Base-by-base conservation (phyloP, 1,140 invertebrate species). In the Coelopa frigida region DNA sequence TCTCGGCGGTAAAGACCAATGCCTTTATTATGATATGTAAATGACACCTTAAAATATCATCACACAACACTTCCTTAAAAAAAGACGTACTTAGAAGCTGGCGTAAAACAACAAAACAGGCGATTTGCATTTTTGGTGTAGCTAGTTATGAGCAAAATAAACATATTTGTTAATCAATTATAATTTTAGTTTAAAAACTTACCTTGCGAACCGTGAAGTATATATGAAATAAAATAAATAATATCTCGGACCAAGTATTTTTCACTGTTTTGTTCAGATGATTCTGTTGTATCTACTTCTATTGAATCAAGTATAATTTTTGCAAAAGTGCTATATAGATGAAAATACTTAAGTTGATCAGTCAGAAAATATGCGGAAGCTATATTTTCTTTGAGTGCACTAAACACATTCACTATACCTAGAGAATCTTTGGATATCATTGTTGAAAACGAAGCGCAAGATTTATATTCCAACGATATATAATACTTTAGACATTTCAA, bases 171-270 rank as follows among this genome's bases (percentile, higher is more conserved):
- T 33, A 29, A 32, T 14, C 33, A 17, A 14, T 27, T 21, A 15
- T 44, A 32, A 35, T 23, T 1, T 14, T 42, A 2, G 10, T 10
- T 18, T 17, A 20, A 29, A 29, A 8, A 42, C 40, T 29, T 18
- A n/a, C 32, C n/a, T n/a, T n/a, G n/a, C n/a, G n/a, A n/a, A n/a
- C n/a, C n/a, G 20, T 42, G 40, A 1, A 59, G 23, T 24, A 56
- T 50, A 14, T 51, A 45, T 21, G 51, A 50, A 1, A 59, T 31
- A 47, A 64, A 64, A 14, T 49, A 59, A 52, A 59, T 56, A 35
- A 49, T 50, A 17, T 64, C 61, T 2, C 44, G 47, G 20, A 58
- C 40, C 47, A 61, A 64, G 15, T 49, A 61, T 7, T 32, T 32
- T 20, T 17, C 29, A 23, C 24, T 45, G 27, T 12, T 45, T 8